Percentiles rank a stretch among this genome's conserved stretches.
Evolutionary conservation across 2,888 invertebrate genomes (phyloP).

Genomic region (Drosophila kokeensis): DNA sequence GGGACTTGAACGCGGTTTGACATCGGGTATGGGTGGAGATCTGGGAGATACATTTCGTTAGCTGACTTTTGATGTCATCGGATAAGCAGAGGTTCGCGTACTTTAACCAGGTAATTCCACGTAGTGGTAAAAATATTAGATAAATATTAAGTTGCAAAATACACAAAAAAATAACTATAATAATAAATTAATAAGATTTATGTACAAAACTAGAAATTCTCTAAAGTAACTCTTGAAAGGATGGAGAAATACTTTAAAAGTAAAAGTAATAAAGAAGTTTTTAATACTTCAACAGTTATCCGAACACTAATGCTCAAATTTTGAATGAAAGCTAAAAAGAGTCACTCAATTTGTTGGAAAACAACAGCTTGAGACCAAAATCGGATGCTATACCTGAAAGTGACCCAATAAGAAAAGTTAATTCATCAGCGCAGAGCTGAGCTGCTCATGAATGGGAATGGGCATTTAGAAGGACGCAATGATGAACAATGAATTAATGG

Average conservation of each 20-base stretch:
- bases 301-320: background rate
- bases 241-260: rapidly evolving
- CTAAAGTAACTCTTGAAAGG: background rate
- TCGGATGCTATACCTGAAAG: background rate
- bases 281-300: rapidly evolving
- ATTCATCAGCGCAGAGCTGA: constrained; percentile 33
- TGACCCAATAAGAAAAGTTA: constrained; percentile 28
- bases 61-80: constrained; percentile 74
- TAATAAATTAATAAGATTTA: background rate
- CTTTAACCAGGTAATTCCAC: constrained; percentile 19
- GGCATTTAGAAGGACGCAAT: constrained; percentile 14
- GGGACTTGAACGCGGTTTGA: constrained; percentile 38
- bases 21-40: constrained; percentile 28
- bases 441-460: constrained; percentile 13
- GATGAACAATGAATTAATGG: constrained; percentile 60
- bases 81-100: constrained; percentile 53
- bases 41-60: constrained; percentile 41
- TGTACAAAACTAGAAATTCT: background rate
- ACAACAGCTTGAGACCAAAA: rapidly evolving
- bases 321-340: background rate
- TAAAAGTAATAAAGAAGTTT: background rate
- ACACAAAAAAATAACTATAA: background rate
- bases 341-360: background rate
- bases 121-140: background rate
- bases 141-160: background rate